A percentile compares a stretch with the other conserved stretches of the same genome.
Evolutionary conservation across 2,888 invertebrate genomes (phyloP).

Genomic region (Drosophila lacicola): DNA sequence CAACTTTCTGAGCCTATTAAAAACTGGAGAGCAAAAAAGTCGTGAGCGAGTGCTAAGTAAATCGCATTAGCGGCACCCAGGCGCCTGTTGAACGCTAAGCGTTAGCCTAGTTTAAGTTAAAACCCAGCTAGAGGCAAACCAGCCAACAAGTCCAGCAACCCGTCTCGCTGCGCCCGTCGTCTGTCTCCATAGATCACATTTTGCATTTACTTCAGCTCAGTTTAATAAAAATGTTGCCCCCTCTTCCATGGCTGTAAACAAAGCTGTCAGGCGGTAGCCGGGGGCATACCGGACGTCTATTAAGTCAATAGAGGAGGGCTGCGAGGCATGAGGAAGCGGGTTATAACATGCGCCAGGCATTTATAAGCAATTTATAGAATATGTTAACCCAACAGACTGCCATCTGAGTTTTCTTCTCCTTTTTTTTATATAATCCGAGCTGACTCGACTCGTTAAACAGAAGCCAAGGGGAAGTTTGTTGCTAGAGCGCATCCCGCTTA

Average conservation of each 20-base stretch:
- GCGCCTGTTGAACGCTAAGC: conserved; percentile 20
- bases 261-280: conserved; percentile 3
- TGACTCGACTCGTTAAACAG: conserved; percentile 24
- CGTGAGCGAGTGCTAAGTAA: conserved; percentile 32
- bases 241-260: conserved; percentile 13
- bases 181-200: conserved; percentile 11
- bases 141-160: neutral
- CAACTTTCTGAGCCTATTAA: conserved; percentile 29
- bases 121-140: conserved; percentile 10
- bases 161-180: neutral
- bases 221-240: conserved; percentile 28
- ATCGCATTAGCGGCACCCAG: conserved; percentile 48
- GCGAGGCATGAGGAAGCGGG: neutral
- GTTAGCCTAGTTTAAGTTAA: neutral
- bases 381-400: conserved; percentile 30
- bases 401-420: neutral
- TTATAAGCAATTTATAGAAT: conserved; percentile 52
- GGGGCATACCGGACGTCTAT: conserved; percentile 16
- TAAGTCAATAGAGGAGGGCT: conserved; percentile 17
- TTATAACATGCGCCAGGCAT: conserved; percentile 23
- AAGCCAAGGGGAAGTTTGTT: conserved; percentile 14
- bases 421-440: conserved; percentile 32
- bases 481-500: conserved; percentile 5
- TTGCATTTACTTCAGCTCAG: conserved; percentile 16
- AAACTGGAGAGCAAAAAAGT: conserved; percentile 11